These are phyloP conservation scores for Drosophila subobscura DNA, from an alignment of 1,140 invertebrate species.

Conservation along the genomic window DNA sequence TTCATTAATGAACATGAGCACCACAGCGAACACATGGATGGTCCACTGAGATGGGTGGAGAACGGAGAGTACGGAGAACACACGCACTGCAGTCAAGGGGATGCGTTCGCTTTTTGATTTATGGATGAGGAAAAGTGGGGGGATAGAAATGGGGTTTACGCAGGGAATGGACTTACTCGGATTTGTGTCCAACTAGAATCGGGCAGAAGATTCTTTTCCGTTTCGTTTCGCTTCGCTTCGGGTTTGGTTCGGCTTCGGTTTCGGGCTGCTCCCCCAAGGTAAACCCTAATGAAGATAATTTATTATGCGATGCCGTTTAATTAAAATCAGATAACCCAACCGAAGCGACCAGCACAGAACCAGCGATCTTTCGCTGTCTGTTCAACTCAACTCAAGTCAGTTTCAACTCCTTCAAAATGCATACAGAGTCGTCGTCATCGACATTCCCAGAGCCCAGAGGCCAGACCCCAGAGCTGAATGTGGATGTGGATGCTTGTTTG, in stretches of 20 bases:
- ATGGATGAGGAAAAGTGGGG: slow-evolving; percentile 36
- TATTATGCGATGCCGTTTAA: slow-evolving; percentile 82
- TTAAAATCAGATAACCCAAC: slow-evolving; percentile 76
- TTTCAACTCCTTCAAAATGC: slow-evolving; percentile 58
- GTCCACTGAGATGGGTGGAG: slow-evolving; percentile 1
- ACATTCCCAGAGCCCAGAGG: slow-evolving; percentile 28
- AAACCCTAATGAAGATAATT: slow-evolving; percentile 79
- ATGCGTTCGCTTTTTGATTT: slow-evolving; percentile 60
- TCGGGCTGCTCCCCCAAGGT: slow-evolving; percentile 21
- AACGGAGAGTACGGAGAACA: slow-evolving; percentile 48
- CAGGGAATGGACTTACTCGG: slow-evolving; percentile 21
- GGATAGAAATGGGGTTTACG: slow-evolving; percentile 11
- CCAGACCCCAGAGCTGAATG: slow-evolving; percentile 33
- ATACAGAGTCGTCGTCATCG: slow-evolving; percentile 25
- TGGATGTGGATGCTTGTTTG: slow-evolving; percentile 3
- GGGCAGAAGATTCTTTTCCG: slow-evolving; percentile 30
- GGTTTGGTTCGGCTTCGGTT: neutral
- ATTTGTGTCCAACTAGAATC: neutral
- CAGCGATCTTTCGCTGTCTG: slow-evolving; percentile 54
- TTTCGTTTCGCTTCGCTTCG: slow-evolving; percentile 25
- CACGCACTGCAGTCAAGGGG: slow-evolving; percentile 57
- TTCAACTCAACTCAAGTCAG: slow-evolving; percentile 19
- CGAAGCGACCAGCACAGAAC: slow-evolving; percentile 18
- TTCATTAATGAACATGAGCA: slow-evolving; percentile 78
- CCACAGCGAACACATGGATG: neutral